Conservation (phyloP, 2,797 vertebrate species). For the Acanthopagrus latus region DNA sequence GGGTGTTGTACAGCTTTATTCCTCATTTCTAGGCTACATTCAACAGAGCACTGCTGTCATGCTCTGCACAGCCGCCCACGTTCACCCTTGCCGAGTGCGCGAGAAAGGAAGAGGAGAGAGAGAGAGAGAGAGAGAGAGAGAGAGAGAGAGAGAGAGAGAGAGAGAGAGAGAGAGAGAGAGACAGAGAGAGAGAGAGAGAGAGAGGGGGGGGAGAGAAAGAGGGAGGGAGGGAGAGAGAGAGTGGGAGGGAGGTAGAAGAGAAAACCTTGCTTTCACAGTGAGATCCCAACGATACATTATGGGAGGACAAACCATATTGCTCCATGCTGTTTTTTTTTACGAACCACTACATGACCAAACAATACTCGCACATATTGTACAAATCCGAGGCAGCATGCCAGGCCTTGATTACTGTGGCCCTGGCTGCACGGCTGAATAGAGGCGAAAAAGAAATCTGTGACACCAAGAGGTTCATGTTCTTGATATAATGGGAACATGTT, state of each 20-base stretch:
- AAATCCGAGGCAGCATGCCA: constrained; percentile 56
- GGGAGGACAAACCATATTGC: constrained; percentile 76
- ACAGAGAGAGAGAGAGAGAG: constrained; percentile 45
- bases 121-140: constrained; percentile 1
- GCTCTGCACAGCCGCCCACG: constrained; percentile 82
- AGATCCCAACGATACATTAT: constrained; percentile 73
- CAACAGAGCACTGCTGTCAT: constrained; percentile 81
- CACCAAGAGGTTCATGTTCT: constrained; percentile 35
- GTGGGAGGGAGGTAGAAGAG: constrained; percentile 74
- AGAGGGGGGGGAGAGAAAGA: constrained; percentile 44
- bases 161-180: constrained; percentile 67
- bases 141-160: constrained; percentile 61
- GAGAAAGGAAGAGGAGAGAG: constrained; percentile 49
- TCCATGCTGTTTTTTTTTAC: constrained; percentile 74
- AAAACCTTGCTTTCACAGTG: constrained; percentile 78
- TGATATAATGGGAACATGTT: constrained; percentile 33
- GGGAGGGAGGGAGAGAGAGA: constrained; percentile 66
- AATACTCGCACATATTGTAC: constrained; percentile 60
- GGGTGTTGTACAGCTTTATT: constrained; percentile 74
- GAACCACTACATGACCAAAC: constrained; percentile 74
- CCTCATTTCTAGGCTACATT: constrained; percentile 79
- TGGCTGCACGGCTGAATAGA: constrained; percentile 25
- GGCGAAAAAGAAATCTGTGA: constrained; percentile 17
- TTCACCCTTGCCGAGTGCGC: constrained; percentile 76
- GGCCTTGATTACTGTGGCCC: constrained; percentile 33